Conservation (phyloP, 2,888 invertebrate genomes). For the Pachymerium ferrugineum region DNA sequence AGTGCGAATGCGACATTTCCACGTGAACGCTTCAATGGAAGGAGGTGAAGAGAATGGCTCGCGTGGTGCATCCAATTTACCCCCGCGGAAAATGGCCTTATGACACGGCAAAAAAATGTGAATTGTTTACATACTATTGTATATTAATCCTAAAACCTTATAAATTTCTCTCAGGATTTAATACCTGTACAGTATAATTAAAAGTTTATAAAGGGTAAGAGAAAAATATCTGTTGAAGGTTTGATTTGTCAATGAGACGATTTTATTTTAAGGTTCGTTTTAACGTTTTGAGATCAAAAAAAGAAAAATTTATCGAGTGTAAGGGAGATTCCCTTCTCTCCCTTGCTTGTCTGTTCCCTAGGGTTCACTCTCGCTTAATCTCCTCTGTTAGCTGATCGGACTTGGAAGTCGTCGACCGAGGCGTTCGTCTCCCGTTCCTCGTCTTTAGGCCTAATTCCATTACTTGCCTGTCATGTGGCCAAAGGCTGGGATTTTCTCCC, state of each 20-base stretch:
- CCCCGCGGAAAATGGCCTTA: too few relatives aligned
- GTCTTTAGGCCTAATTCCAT: constrained; percentile 13
- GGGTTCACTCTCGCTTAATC: constrained; percentile 9
- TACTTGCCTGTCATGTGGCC: constrained; percentile 6
- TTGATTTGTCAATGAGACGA: too few relatives aligned
- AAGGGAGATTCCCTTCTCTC: neutral
- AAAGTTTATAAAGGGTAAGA: too few relatives aligned
- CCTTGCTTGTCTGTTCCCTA: neutral
- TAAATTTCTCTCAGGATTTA: too few relatives aligned
- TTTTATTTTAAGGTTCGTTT: too few relatives aligned
- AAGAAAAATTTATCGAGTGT: too few relatives aligned
- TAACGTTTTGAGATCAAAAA: too few relatives aligned
- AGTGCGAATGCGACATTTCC: constrained; percentile 10
- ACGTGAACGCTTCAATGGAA: constrained; percentile 1
- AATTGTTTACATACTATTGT: too few relatives aligned
- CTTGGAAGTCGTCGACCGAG: neutral
- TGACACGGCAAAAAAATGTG: too few relatives aligned
- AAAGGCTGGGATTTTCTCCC: neutral
- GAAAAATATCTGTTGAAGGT: too few relatives aligned
- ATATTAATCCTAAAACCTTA: too few relatives aligned
- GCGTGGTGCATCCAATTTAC: neutral
- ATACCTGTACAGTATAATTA: too few relatives aligned
- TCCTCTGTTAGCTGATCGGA: neutral
- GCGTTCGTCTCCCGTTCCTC: neutral
- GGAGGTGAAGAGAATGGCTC: constrained; percentile 1